phyloP scores from a whole-genome alignment of 1,140 invertebrate species.

The Calosoma granatense region DNA sequence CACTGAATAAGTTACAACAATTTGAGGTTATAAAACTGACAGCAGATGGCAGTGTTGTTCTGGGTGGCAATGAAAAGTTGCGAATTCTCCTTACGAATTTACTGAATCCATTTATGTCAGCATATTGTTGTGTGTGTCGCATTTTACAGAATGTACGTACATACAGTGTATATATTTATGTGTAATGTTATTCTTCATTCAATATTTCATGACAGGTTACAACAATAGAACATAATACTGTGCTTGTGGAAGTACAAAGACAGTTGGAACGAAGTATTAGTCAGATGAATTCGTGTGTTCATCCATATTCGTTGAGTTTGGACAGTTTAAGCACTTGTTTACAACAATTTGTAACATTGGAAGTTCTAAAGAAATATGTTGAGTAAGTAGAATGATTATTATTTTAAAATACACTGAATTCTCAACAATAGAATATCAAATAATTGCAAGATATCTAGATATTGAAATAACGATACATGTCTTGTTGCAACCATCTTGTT shows the following conservation, averaged over 20 bases:
- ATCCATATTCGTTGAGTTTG: conserved; percentile 50
- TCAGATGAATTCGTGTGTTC: conserved; percentile 32
- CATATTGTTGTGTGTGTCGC: conserved; percentile 33
- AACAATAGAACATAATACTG: conserved; percentile 33
- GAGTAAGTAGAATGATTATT: too few relatives aligned
- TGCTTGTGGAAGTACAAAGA: conserved; percentile 38
- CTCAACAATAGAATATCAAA: too few relatives aligned
- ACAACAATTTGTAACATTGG: too few relatives aligned
- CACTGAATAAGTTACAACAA: conserved; percentile 34
- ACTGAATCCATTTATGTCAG: conserved; percentile 39
- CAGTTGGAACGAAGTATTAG: conserved; percentile 36
- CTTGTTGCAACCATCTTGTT: too few relatives aligned
- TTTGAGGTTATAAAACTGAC: conserved; percentile 32
- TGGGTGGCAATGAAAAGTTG: conserved; percentile 35
- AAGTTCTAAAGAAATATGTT: too few relatives aligned
- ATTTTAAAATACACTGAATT: too few relatives aligned
- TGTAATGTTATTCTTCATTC: conserved; percentile 20
- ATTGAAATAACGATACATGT: too few relatives aligned
- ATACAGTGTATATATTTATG: conserved; percentile 22
- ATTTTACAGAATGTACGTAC: conserved; percentile 34
- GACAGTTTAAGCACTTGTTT: conserved; percentile 40
- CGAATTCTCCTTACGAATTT: conserved; percentile 38
- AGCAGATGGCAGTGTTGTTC: conserved; percentile 22
- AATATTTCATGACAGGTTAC: conserved; percentile 26
- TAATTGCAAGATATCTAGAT: too few relatives aligned